Evolutionary conservation across 2,888 invertebrate species (phyloP), one percentile per base, ranked within the genome.

Genomic region (Epiperipatus broadwayi): DNA sequence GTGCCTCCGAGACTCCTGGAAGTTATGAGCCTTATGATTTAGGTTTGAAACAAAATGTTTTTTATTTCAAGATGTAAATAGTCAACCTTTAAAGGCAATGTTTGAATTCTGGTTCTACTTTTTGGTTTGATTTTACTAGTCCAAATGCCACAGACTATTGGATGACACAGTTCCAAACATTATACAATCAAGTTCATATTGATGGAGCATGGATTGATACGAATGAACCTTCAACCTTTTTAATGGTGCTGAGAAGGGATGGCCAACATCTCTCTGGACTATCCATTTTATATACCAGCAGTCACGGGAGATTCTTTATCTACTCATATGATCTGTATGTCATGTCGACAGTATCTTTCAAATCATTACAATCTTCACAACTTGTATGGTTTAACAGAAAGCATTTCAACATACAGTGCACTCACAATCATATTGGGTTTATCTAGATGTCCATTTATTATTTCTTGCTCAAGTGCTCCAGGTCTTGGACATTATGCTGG

Each of bases 191-290:
- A 42, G 35, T 53, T n/a, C 33, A 47, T 3, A 57, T 55, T 40
- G 62, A 63, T 44, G 61, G 59, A 4, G 48, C 57, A 8, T 61
- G 61, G 61, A 58, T 63, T 37, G 61, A 56, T 41, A 84, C 84
- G 83, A 83, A 84, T 59, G 84, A 84, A 53, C 80, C 80, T 0
- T 75, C 78, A 0, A 81, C 80, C 61, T 80, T 83, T 59, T 61
- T 70, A 12, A 67, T 74, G 45, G 81, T 76, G 1, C 61, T 67
- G 1, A 53, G 64, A 40, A 54, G 63, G 21, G 36, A 41, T 42
- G 71, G 71, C 64, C 2, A 50, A 59, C 29, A 66, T 65, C 32
- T 43, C 53, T 1, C 61, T 73, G 0, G 78, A 80, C 47, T 54
- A 67, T 41, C 71, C 78, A 0, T 74, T 75, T 0, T 83, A 79